Evolutionary conservation across 64 coral and sea anemone genomes (phyloP).

Genomic region (Pachyseris speciosa): DNA sequence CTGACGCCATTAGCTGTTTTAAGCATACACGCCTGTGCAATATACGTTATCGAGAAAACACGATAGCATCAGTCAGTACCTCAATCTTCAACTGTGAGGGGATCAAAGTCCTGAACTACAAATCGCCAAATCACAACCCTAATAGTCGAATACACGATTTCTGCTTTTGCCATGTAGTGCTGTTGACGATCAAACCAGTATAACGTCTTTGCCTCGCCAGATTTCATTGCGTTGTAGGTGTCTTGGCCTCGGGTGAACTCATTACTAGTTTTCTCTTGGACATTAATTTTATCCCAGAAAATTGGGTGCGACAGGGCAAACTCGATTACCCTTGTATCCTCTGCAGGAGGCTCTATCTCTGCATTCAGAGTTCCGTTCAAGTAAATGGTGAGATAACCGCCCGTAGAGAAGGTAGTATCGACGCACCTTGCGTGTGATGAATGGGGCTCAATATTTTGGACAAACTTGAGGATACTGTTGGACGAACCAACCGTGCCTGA

Average conservation of each 20-base stretch:
- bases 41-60: too few relatives aligned
- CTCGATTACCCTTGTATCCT: neutral
- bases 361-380: neutral
- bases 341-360: neutral
- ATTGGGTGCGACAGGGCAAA: conserved; percentile 13
- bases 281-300: neutral
- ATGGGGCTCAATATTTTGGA: neutral
- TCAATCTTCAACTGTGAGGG: neutral
- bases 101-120: conserved; percentile 3
- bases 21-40: too few relatives aligned
- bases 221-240: conserved; percentile 11
- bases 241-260: conserved; percentile 9
- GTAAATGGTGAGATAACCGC: conserved; percentile 2
- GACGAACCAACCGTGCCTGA: neutral
- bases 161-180: conserved; percentile 6
- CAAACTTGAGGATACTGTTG: neutral
- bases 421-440: neutral
- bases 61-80: too few relatives aligned
- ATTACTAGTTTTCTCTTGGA: neutral
- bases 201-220: neutral
- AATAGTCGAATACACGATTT: neutral
- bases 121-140: neutral
- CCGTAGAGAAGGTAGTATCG: neutral
- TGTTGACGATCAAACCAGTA: neutral
- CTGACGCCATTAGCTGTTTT: too few relatives aligned